Conservation (phyloP, 2,888 invertebrate species). For the Exocentrus adspersus region DNA sequence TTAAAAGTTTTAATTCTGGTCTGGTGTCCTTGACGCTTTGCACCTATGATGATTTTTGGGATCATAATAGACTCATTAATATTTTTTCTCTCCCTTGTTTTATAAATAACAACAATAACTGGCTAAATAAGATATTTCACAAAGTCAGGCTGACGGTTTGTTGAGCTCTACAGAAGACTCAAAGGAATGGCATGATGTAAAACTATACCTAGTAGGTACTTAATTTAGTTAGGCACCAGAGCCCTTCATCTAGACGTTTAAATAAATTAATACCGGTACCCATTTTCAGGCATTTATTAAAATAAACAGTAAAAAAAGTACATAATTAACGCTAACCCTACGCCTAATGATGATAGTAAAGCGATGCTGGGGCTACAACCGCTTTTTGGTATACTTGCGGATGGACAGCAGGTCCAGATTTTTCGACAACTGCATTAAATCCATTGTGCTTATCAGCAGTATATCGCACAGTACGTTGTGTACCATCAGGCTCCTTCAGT, state of each 20-base stretch:
- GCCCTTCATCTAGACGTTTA: too few relatives aligned
- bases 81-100: background rate
- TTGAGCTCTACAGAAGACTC: too few relatives aligned
- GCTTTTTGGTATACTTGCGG: constrained; percentile 28
- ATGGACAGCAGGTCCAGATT: constrained; percentile 43
- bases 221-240: too few relatives aligned
- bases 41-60: background rate
- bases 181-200: too few relatives aligned
- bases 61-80: background rate
- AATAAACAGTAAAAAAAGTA: too few relatives aligned
- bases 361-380: background rate
- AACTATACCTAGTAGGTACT: too few relatives aligned
- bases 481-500: constrained; percentile 71
- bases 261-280: too few relatives aligned
- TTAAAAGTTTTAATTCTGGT: background rate
- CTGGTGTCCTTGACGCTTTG: background rate
- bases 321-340: background rate
- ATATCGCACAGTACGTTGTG: constrained; percentile 71
- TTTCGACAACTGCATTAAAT: constrained; percentile 65
- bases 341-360: constrained; percentile 9
- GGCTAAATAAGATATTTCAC: too few relatives aligned
- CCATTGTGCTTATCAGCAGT: constrained; percentile 69
- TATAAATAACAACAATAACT: background rate
- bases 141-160: too few relatives aligned
- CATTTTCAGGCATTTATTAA: too few relatives aligned